Evolutionary conservation across 2,113 vertebrate species (phyloP).

Genomic region (Vulpes lagopus): DNA sequence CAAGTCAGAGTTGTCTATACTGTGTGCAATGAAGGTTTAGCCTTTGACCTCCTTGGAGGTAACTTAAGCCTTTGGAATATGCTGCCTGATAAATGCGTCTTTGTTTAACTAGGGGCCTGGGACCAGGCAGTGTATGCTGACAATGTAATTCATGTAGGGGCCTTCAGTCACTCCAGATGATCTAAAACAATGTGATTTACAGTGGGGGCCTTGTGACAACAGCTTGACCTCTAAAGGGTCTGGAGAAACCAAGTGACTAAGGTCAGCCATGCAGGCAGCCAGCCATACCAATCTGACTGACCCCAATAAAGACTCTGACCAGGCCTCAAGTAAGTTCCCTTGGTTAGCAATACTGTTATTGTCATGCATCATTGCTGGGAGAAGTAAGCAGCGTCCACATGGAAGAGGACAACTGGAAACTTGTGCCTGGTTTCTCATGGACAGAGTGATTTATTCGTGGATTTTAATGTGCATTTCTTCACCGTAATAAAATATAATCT

Average conservation of each 20-base stretch:
- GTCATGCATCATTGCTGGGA: not conserved
- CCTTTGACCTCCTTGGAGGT: not conserved
- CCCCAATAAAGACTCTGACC: not conserved
- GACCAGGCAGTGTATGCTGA: not conserved
- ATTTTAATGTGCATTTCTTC: not conserved
- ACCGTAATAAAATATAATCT: not conserved
- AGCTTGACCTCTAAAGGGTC: not conserved
- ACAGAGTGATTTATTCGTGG: not conserved
- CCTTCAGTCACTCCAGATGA: not conserved
- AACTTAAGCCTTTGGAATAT: not conserved
- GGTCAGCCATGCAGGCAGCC: not conserved
- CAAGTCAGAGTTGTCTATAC: not conserved
- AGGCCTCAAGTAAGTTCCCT: not conserved
- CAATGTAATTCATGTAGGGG: no score
- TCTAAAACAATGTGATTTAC: not conserved
- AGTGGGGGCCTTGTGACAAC: no score
- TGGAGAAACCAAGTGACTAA: not conserved
- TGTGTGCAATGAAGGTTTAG: not conserved
- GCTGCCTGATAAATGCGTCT: not conserved
- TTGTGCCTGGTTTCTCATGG: not conserved
- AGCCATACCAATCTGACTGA: not conserved
- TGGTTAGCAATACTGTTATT: not conserved
- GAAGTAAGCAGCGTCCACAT: not conserved
- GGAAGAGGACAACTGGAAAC: not conserved
- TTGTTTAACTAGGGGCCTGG: not conserved